Evolutionary conservation across 2,113 vertebrate species (phyloP), one percentile per base, ranked within the genome.

Genomic region (Cichladusa arquata): DNA sequence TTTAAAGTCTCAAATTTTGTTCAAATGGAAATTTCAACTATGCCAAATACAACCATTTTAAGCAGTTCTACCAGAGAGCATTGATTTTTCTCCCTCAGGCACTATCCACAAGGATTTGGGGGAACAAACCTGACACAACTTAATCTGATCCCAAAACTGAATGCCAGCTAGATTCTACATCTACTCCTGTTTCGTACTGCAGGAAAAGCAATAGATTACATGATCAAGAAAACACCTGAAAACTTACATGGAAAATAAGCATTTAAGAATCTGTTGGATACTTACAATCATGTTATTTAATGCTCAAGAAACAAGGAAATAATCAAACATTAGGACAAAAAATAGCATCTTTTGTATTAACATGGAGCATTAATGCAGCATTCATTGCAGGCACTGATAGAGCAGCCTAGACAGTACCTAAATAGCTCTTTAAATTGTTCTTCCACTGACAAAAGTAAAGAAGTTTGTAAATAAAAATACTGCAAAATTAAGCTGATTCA

Each of bases 121-220:
- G 44, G 22, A 94, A 40, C 28, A 91, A 92, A 92, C 38, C 45
- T 0, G 0, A 92, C 18, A 93, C 38, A 89, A 77, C 34, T 78
- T 81, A 93, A 94, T 69, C 62, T 92, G 77, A 83, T 95, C 69
- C 36, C 76, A 44, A 86, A 95, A 81, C 26, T 50, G 50, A 94
- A 91, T 56, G 11, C 58, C 85, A 86, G 34, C 9, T n/a, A 91
- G 33, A 73, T 77, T 77, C 81, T 69, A 53, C 26, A 60, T 18
- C 82, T 80, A 92, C 25, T 87, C 22, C 38, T 56, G 40, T 25
- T 93, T 91, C 88, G 85, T 57, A 61, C 56, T 54, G 67, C 60
- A 91, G 53, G 76, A 76, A 94, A 86, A 90, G 56, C 48, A 67
- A 74, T 47, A 60, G 12, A 54, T 77, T 50, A 84, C 8, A 19